Base-by-base conservation (phyloP, 2,113 vertebrate species). In the Anoura caudifer region DNA sequence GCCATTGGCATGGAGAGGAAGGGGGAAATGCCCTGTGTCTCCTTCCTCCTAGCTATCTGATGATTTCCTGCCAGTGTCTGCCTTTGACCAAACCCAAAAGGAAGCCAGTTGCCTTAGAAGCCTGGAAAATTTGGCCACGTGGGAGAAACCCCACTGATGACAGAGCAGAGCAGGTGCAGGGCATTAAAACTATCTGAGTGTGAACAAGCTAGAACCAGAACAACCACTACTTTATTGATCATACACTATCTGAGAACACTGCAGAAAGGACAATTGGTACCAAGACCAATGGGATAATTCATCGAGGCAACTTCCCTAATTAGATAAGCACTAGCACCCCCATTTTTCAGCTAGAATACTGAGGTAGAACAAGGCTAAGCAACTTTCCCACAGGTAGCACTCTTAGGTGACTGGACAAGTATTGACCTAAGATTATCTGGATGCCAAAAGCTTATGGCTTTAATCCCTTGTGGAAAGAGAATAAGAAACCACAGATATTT, bases 11-110 rank as follows among this genome's bases (percentile, higher is more conserved):
- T 20, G 8, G 56, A 83, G 52, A 43, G 22, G 11, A 65, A 5
- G 0, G 17, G 8, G 38, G 6, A 20, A 41, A 36, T 3, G 1
- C 1, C 4, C 28, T 17, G 2, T 2, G 1, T 77, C 28, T 67
- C 15, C 5, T 43, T 85, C 17, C 26, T 22, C 47, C 17, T 86
- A 61, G 24, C 28, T 90, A 1, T 61, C 3, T 15, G 5, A 14
- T 11, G 43, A 33, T 12, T 24, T 11, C 43, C 10, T 8, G 38
- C 38, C 45, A 33, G 31, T 50, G 11, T 33, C 16, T 6, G n/a
- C n/a, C 59, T 70, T 31, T 56, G 14, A 28, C n/a, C 67, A 67
- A 50, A 56, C 4, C 28, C 52, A 56, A 43, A 3, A n/a, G 63
- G 56, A 73, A 90, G 11, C 28, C 24, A 24, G 31, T 3, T 79